Evolutionary conservation across 2,888 invertebrate species (phyloP).

Genomic region (Polietes domitor): DNA sequence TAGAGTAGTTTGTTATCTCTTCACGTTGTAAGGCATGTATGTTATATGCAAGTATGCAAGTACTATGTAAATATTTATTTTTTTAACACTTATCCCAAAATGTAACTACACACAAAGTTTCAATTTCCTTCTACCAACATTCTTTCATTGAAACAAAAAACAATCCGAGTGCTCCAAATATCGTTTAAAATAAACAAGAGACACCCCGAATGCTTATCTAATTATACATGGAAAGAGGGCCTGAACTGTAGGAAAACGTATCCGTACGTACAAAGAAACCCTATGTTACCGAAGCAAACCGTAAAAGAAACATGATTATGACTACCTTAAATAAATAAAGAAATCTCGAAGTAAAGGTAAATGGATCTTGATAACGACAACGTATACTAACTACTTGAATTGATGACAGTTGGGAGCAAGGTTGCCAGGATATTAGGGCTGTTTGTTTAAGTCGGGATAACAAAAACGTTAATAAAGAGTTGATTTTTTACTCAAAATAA

Average conservation of each 20-base stretch:
- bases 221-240: slow-evolving; percentile 16
- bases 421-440: background rate
- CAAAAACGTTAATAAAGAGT: too few species aligned
- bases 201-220: slow-evolving; percentile 36
- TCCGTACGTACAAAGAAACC: background rate
- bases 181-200: slow-evolving; percentile 44
- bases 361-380: slow-evolving; percentile 31
- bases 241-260: slow-evolving; percentile 22
- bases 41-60: too few species aligned
- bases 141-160: background rate
- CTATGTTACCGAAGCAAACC: background rate
- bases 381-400: background rate
- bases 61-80: background rate
- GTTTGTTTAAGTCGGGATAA: background rate
- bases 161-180: background rate
- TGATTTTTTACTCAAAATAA: too few species aligned
- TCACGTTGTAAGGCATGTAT: too few species aligned
- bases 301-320: slow-evolving; percentile 37
- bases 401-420: background rate
- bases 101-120: background rate
- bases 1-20: too few species aligned
- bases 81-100: background rate
- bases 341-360: slow-evolving; percentile 18
- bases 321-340: slow-evolving; percentile 57
- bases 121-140: background rate